phyloP scores from a whole-genome alignment of 2,113 vertebrate genomes.

The Falcunculus frontatus region DNA sequence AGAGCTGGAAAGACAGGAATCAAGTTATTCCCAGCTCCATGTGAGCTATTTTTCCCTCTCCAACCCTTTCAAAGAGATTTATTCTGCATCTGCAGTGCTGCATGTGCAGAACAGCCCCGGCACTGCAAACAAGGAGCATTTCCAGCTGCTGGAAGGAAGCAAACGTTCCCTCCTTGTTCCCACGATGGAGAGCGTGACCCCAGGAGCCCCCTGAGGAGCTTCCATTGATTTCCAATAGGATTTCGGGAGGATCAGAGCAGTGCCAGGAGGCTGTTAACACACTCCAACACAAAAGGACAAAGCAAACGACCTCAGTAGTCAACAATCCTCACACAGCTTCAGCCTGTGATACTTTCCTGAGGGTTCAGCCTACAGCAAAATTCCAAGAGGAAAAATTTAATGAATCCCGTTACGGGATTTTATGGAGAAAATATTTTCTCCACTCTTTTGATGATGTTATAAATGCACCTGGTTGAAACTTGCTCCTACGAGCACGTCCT shows the following conservation, averaged over 20 bases:
- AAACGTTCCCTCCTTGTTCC: not conserved
- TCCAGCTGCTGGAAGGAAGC: not conserved
- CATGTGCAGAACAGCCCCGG: not conserved
- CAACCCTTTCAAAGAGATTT: not conserved
- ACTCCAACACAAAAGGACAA: not conserved
- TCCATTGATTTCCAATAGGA: not conserved
- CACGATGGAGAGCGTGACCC: not conserved
- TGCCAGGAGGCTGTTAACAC: not conserved
- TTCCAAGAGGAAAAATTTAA: rapidly evolving
- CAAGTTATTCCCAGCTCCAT: not conserved
- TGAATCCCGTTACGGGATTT: rapidly evolving
- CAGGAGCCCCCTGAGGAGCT: not conserved
- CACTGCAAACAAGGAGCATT: not conserved
- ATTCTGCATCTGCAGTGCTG: not conserved
- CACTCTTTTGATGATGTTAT: not conserved
- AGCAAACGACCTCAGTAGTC: not conserved
- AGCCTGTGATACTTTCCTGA: rapidly evolving
- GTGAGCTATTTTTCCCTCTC: not conserved
- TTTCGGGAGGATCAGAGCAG: not conserved
- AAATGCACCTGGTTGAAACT: not conserved
- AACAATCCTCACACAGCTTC: rapidly evolving
- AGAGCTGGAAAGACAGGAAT: not conserved
- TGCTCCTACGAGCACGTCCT: rapidly evolving
- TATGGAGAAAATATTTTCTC: rapidly evolving
- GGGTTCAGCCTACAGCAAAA: rapidly evolving